phyloP scores from a whole-genome alignment of 2,113 vertebrate species.

The Ivindomyrus marchei region DNA sequence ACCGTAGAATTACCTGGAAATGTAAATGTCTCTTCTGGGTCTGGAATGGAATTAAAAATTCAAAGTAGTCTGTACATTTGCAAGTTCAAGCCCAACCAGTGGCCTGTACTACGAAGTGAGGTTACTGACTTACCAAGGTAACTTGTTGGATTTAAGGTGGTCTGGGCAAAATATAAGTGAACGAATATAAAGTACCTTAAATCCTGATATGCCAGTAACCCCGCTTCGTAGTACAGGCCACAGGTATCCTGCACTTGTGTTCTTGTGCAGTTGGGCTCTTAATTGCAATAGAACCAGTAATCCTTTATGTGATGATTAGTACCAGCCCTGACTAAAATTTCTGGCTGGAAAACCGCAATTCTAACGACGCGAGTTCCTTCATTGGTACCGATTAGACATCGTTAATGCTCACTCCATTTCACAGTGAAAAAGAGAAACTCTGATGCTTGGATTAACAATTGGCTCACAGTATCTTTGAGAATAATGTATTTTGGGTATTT shows the following conservation, averaged over 20 bases:
- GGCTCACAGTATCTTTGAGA: not conserved
- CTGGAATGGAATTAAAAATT: not conserved
- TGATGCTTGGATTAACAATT: not conserved
- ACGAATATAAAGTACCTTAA: too few species aligned
- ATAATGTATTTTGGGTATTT: not conserved
- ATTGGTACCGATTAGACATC: not conserved
- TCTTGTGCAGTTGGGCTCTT: not conserved
- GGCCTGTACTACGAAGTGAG: too few species aligned
- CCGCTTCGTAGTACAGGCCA: too few species aligned
- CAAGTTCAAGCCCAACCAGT: not conserved
- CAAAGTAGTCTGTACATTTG: not conserved
- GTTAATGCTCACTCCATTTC: not conserved
- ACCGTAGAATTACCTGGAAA: not conserved
- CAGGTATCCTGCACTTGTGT: not conserved
- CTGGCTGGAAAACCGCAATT: not conserved
- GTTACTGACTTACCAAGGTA: too few species aligned
- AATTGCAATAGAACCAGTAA: not conserved
- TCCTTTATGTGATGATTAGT: not conserved
- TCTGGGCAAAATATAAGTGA: too few species aligned
- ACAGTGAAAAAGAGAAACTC: not conserved
- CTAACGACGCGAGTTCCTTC: not conserved
- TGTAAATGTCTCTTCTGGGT: not conserved
- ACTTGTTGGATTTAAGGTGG: too few species aligned
- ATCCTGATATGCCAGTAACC: too few species aligned
- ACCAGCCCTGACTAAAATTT: not conserved